Conservation (phyloP, 2,888 invertebrate species). For the Osmoderma eremita region DNA sequence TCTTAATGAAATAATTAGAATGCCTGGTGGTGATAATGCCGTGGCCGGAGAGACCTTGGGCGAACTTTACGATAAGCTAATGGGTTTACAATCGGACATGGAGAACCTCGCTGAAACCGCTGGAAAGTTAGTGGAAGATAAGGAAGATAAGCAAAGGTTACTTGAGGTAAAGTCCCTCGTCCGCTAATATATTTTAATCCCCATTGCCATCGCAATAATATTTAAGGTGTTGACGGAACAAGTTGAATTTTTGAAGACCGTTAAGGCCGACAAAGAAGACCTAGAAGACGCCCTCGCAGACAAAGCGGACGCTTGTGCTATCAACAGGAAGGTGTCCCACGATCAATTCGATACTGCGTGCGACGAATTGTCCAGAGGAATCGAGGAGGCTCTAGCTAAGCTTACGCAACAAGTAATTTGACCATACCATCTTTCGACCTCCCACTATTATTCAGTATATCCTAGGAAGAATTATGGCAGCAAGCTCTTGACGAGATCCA, state of each 20-base stretch:
- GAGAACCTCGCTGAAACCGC: conserved; percentile 59
- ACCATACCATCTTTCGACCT: not conserved
- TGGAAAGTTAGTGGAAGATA: conserved; percentile 67
- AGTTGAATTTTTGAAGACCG: conserved; percentile 72
- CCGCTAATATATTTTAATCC: not conserved
- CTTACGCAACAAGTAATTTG: conserved; percentile 68
- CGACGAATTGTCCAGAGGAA: conserved; percentile 71
- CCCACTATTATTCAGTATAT: too few species aligned
- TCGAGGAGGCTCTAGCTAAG: conserved; percentile 73
- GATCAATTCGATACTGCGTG: conserved; percentile 77
- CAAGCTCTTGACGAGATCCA: conserved; percentile 75
- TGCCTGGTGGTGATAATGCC: conserved; percentile 52
- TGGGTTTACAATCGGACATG: conserved; percentile 62
- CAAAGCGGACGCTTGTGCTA: conserved; percentile 75
- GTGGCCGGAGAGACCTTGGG: conserved; percentile 51
- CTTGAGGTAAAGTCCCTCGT: conserved; percentile 64
- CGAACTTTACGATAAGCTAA: conserved; percentile 61
- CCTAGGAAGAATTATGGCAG: conserved; percentile 72
- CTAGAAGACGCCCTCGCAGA: conserved; percentile 78
- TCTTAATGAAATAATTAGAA: conserved; percentile 40
- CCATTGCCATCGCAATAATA: too few species aligned
- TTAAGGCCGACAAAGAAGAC: conserved; percentile 78
- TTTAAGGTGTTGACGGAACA: conserved; percentile 73
- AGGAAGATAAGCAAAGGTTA: conserved; percentile 66
- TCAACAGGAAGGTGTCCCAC: conserved; percentile 78